A percentile compares a stretch with the other conserved stretches of the same genome.
Conservation (phyloP, 1,140 invertebrate species). For the Leptoteleia sp. region DNA sequence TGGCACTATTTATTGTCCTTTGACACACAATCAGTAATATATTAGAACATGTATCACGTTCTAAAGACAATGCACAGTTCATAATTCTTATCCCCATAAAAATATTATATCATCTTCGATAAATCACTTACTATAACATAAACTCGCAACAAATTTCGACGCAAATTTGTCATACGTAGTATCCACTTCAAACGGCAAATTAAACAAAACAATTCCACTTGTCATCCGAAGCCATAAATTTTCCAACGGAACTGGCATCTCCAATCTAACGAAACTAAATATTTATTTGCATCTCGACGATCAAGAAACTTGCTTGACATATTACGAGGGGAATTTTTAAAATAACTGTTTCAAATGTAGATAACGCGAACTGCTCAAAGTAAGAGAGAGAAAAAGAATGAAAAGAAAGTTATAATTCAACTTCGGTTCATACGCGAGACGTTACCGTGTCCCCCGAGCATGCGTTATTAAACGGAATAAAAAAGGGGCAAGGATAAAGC, state of each 20-base stretch:
- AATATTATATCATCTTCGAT: conserved; percentile 36
- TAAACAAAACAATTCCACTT: too few species aligned
- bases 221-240: too few species aligned
- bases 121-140: conserved; percentile 39
- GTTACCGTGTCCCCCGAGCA: conserved; percentile 8
- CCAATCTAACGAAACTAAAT: too few species aligned
- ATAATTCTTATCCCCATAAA: conserved; percentile 41
- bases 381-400: too few species aligned
- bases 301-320: too few species aligned
- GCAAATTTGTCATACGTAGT: neutral
- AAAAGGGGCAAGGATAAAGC: conserved; percentile 23
- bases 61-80: conserved; percentile 46
- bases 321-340: too few species aligned
- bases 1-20: conserved; percentile 61
- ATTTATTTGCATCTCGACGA: too few species aligned
- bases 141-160: neutral
- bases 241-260: too few species aligned
- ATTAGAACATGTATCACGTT: conserved; percentile 55
- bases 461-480: conserved; percentile 1
- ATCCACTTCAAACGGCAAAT: too few species aligned
- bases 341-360: too few species aligned
- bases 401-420: too few species aligned
- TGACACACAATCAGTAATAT: conserved; percentile 61
- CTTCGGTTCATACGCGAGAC: conserved; percentile 23
- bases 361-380: too few species aligned